Conservation (phyloP, 2,888 invertebrate species). For the Cosmia pyralina region DNA sequence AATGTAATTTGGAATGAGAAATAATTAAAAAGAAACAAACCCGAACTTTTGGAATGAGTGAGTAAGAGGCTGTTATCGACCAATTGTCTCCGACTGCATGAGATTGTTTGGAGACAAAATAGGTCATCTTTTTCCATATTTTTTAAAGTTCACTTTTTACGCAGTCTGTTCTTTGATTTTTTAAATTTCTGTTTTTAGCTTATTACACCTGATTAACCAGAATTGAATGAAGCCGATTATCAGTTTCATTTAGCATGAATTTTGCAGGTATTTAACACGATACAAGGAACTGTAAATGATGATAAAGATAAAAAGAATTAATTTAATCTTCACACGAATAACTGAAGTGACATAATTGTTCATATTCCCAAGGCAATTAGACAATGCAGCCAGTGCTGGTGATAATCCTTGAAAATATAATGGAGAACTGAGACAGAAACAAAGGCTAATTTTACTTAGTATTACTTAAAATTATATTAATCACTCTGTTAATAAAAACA, state of each 20-base stretch:
- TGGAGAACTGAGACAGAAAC: constrained; percentile 10
- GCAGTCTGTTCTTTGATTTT: too few relatives aligned
- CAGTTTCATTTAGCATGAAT: constrained; percentile 22
- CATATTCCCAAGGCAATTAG: constrained; percentile 51
- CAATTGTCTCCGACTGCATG: too few relatives aligned
- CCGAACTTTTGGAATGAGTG: too few relatives aligned
- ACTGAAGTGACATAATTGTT: constrained; percentile 50
- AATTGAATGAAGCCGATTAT: constrained; percentile 28
- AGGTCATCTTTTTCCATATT: too few relatives aligned
- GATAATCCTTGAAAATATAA: constrained; percentile 49
- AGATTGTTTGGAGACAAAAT: too few relatives aligned
- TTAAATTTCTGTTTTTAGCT: too few relatives aligned
- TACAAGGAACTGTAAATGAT: constrained; percentile 36
- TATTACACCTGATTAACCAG: constrained; percentile 22
- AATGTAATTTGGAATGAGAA: too few relatives aligned
- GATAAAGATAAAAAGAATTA: constrained; percentile 48
- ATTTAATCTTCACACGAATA: constrained; percentile 36
- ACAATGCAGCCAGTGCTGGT: constrained; percentile 40
- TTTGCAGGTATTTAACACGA: constrained; percentile 1
- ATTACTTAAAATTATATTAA: constrained; percentile 17
- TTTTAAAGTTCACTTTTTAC: too few relatives aligned
- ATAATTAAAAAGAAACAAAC: too few relatives aligned
- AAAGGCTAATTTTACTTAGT: constrained; percentile 18
- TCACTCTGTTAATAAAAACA: constrained; percentile 1
- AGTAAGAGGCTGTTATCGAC: too few relatives aligned